These are phyloP conservation scores for Theodoxus fluviatilis DNA, from an alignment of 2,888 invertebrate species.

Conservation along the genomic window DNA sequence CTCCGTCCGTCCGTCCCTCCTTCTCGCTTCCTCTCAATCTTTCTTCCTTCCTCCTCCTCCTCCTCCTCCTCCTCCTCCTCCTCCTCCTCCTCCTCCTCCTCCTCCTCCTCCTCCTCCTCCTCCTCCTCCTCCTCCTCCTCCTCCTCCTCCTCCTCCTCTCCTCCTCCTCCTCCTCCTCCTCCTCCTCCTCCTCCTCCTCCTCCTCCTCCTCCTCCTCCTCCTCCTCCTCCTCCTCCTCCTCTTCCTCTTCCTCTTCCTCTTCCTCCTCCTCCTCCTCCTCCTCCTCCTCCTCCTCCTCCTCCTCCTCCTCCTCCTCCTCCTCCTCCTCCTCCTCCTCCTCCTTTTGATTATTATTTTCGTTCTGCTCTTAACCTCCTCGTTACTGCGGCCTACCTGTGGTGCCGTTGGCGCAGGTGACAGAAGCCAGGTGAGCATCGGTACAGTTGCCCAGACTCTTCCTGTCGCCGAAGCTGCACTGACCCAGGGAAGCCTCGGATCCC, in stretches of 20 bases:
- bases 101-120: background rate
- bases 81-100: background rate
- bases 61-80: background rate
- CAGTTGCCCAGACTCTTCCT: constrained; percentile 44
- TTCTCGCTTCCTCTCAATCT: background rate
- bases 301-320: too few species aligned
- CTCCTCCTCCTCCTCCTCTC: background rate
- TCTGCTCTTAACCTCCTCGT: background rate
- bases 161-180: background rate
- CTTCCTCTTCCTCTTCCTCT: background rate
- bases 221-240: constrained; percentile 2
- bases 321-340: background rate
- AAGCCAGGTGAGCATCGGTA: constrained; percentile 40
- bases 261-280: background rate
- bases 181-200: background rate
- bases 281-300: too few species aligned
- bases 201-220: constrained; percentile 2
- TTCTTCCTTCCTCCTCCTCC: background rate
- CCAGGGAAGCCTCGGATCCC: constrained; percentile 41
- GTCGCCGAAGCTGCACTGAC: constrained; percentile 42
- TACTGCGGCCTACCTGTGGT: constrained; percentile 36
- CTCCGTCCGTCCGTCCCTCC: background rate
- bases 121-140: background rate
- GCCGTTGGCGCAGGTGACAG: constrained; percentile 49
- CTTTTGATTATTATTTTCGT: background rate